Base-by-base conservation (phyloP, 1,140 invertebrate species). In the Drosophila pseudoananassae region DNA sequence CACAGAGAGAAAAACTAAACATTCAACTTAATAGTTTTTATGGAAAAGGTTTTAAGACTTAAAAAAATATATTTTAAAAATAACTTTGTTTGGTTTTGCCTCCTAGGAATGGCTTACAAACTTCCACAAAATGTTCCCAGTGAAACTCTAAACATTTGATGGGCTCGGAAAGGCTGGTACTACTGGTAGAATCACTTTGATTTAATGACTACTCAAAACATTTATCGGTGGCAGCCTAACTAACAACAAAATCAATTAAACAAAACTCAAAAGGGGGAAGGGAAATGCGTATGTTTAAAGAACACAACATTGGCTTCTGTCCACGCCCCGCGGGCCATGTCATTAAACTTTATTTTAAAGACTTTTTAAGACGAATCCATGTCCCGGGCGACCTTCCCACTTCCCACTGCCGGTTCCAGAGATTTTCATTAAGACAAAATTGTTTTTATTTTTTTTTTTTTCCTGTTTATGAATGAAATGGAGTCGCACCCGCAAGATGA, bases 171-270 rank as follows among this genome's bases (percentile, higher is more conserved):
- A 68, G 25, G 61, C 38, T 23, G 31, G 33, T 29, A 40, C 25
- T 29, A 40, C 25, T 55, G 51, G 23, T 53, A 29, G 46, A 50
- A 27, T 49, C 51, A 69, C 47, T 69, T 69, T 46, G 33, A 56
- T 69, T 69, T 69, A 61, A 73, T 73, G 51, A 56, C 59, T 74
- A 25, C 53, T 38, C 27, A 64, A 56, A 69, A 69, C 66, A 69
- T 57, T 74, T 75, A 75, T 72, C 68, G 38, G 57, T 57, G 53
- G 7, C 40, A 47, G 57, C 40, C 53, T 46, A 71, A 43, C 64
- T 45, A 77, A 77, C 75, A 77, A 58, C 73, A 71, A 71, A 77
- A 77, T 77, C 75, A 77, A 77, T 77, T 77, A 77, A 75, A 76
- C 50, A 68, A 69, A 77, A 51, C 38, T 31, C 45, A 54, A 43